Base-by-base conservation (phyloP, 2,888 invertebrate species). In the Pelosia muscerda region DNA sequence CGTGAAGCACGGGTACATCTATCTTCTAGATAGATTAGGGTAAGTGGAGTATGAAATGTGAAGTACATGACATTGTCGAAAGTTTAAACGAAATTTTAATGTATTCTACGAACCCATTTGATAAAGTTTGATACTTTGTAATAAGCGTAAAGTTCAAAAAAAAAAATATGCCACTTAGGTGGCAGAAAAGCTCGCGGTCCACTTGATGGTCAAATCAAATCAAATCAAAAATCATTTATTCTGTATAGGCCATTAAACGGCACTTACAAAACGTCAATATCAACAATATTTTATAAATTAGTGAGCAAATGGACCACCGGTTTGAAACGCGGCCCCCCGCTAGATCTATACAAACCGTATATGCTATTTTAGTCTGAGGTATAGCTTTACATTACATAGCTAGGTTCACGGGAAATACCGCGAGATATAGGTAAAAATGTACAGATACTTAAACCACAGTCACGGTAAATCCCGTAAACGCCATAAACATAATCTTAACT, bases 1-100 rank as follows among this genome's bases (percentile, higher is more conserved):
- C 86, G 81, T 81, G 75, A 73, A 75, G 65, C 49, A 57, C 13
- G 49, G 23, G 49, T 26, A 38, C n/a, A 9, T 49, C 49, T 49
- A 49, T 49, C n/a, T 49, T 49, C n/a, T n/a, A 49, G n/a, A n/a
- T 49, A 49, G n/a, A 49, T 49, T 49, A n/a, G 49, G 5, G 54
- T 55, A 23, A 55, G 25, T 55, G 54, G 54, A 55, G 25, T 25
- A 25, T 13, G 54, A 54, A 54, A 22, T 55, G 11, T 3, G 25
- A 55, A 55, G 11, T 5, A 25, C 22, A 11, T 13, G 38, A 3
- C 42, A 19, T 42, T 42, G 42, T 42, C 19, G 42, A 42, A 42
- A 42, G 42, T 42, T 42, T 42, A 42, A 19, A 42, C 42, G 19
- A 42, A 42, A 42, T 19, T 42, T 42, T 19, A 6, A 19, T 8